These are phyloP conservation scores for Orthonevra nobilis DNA, from an alignment of 2,888 invertebrate genomes.

Conservation along the genomic window DNA sequence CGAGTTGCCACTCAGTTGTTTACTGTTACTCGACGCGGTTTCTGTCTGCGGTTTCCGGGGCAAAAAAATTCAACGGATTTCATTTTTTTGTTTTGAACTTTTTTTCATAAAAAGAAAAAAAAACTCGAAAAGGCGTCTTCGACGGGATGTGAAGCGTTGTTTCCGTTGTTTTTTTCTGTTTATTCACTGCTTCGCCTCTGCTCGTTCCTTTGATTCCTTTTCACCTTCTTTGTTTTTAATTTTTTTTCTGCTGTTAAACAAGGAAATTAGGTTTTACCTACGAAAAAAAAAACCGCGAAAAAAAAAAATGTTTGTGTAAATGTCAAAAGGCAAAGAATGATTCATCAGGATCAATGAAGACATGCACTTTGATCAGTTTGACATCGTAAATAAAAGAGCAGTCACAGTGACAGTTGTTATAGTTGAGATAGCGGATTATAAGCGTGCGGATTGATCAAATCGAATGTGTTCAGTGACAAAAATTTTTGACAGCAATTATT, in stretches of 20 bases:
- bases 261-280: no score
- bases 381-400: conserved; percentile 27
- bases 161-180: conserved; percentile 53
- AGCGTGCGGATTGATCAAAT: conserved; percentile 6
- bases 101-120: no score
- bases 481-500: neutral
- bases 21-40: conserved; percentile 74
- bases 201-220: conserved; percentile 42
- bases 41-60: conserved; percentile 69
- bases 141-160: conserved; percentile 64
- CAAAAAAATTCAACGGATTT: conserved; percentile 21
- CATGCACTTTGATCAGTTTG: conserved; percentile 67
- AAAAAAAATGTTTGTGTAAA: neutral
- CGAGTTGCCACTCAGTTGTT: conserved; percentile 73
- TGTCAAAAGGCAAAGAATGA: conserved; percentile 3
- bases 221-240: conserved; percentile 23
- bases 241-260: conserved; percentile 7
- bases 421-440: conserved; percentile 25
- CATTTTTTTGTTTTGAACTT: conserved; percentile 16
- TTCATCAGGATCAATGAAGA: conserved; percentile 18
- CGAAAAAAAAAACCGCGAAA: neutral
- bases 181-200: conserved; percentile 63
- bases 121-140: conserved; percentile 50
- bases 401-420: conserved; percentile 8
- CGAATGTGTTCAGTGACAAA: conserved; percentile 1